Percentiles rank a stretch among this genome's conserved stretches.
phyloP scores from a whole-genome alignment of 2,113 vertebrate genomes.

The Talpa occidentalis region DNA sequence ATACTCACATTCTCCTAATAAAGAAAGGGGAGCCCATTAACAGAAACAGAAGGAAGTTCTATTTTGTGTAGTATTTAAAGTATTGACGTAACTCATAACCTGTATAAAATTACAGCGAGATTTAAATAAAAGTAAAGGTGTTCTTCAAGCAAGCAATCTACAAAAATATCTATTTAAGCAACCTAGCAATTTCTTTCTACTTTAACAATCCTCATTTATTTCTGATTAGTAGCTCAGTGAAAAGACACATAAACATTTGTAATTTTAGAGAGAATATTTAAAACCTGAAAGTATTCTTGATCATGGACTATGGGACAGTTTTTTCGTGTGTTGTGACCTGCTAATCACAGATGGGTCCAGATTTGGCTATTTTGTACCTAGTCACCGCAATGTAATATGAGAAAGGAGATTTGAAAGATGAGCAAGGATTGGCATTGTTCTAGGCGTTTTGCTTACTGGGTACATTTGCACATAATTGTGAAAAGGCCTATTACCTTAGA shows the following conservation, averaged over 20 bases:
- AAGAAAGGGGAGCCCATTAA: slow-evolving; percentile 5
- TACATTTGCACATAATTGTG: slow-evolving; percentile 22
- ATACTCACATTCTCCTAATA: too few species aligned
- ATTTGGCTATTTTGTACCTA: neutral
- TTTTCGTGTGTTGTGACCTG: neutral
- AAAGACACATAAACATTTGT: slow-evolving; percentile 16
- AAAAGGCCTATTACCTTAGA: slow-evolving; percentile 6
- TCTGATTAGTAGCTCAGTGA: neutral
- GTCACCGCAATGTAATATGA: neutral
- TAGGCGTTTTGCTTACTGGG: neutral
- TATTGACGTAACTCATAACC: neutral
- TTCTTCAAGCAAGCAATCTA: neutral
- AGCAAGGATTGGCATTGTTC: neutral
- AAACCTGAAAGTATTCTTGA: neutral
- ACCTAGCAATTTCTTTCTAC: neutral
- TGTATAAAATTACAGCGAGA: neutral
- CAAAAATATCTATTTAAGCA: neutral
- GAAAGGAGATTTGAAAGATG: slow-evolving; percentile 10
- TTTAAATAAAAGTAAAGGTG: slow-evolving; percentile 45
- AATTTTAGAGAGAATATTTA: slow-evolving; percentile 33
- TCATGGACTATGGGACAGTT: neutral
- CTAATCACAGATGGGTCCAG: neutral
- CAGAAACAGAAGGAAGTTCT: slow-evolving; percentile 2
- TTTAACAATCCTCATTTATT: slow-evolving; percentile 11
- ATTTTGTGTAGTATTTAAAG: slow-evolving; percentile 31